These are phyloP conservation scores for Mergus octosetaceus DNA, from an alignment of 2,797 vertebrate species.

Conservation along the genomic window DNA sequence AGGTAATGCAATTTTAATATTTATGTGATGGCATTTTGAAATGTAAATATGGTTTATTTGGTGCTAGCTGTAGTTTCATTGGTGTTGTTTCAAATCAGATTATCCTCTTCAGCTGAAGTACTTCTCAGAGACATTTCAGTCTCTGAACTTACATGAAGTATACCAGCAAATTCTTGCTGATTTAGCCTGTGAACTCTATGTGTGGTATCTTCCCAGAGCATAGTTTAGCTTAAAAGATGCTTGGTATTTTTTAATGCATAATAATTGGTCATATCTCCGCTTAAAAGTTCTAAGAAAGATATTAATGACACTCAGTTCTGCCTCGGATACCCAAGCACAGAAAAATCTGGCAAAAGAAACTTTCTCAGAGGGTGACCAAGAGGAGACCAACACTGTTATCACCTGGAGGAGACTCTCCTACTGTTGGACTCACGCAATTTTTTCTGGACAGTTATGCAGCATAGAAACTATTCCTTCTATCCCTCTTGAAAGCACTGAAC, in stretches of 20 bases:
- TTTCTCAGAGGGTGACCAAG: too few relatives aligned
- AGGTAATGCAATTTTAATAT: not conserved
- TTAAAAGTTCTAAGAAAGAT: not conserved
- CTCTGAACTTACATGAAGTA: not conserved
- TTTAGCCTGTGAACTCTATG: not conserved
- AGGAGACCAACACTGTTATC: not conserved
- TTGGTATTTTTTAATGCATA: not conserved
- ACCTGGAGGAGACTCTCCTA: not conserved
- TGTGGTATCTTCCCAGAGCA: not conserved
- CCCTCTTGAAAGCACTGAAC: not conserved
- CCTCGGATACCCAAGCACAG: too few relatives aligned
- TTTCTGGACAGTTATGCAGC: not conserved
- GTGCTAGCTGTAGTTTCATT: too few relatives aligned
- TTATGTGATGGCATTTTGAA: not conserved
- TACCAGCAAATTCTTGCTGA: not conserved
- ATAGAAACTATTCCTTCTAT: not conserved
- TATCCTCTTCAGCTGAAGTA: not conserved
- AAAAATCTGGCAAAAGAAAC: not conserved
- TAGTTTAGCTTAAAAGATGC: not conserved
- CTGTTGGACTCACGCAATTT: not conserved
- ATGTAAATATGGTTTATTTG: not conserved
- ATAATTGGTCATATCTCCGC: not conserved
- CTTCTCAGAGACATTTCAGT: not conserved
- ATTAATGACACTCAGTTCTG: not conserved
- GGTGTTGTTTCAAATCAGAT: not conserved